Base-by-base conservation (phyloP, 1,140 invertebrate species). In the Drosophila truncata region DNA sequence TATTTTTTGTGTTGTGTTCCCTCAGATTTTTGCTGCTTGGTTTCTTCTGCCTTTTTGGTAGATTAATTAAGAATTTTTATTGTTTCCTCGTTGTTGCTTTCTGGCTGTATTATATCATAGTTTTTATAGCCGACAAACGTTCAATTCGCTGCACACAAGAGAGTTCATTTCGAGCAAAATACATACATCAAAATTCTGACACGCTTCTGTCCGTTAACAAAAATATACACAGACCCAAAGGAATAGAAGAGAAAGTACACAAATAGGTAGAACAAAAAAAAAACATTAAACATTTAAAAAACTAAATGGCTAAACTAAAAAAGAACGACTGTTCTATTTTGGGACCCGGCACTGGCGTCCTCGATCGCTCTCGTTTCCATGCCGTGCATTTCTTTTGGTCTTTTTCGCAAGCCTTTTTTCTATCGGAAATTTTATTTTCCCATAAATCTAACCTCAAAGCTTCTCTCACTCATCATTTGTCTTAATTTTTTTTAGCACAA, bases 371-470 rank as follows among this genome's bases (percentile, higher is more conserved):
- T 82, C 66, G 67, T 88, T 87, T 88, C 80, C 67, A 74, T 67
- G 66, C 77, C 25, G 46, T 78, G 82, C 67, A 66, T 42, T 67
- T 65, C 47, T 66, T 35, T 59, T 33, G 27, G 14, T 35, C 31
- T 70, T 77, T 78, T 78, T 63, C 31, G 25, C 49, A 46, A 37
- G 31, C 39, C 18, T 62, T 63, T 84, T 66, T 80, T 63, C 71
- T 64, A 71, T 88, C 78, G 80, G 65, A 88, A 88, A 88, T 83
- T 87, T 87, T 83, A 78, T 90, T 90, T 81, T 75, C 59, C 63
- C 63, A 88, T 88, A 88, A 88, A 90, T 88, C 55, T 75, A 81
- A 79, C 80, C 84, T 90, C 85, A 88, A 88, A 88, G 85, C 81
- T 57, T 72, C 46, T 84, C 55, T 83, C 84, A 84, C 85, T 88